Evolutionary conservation across 2,888 invertebrate genomes (phyloP), one percentile per base, ranked within the genome.

Genomic region (Formica aserva): DNA sequence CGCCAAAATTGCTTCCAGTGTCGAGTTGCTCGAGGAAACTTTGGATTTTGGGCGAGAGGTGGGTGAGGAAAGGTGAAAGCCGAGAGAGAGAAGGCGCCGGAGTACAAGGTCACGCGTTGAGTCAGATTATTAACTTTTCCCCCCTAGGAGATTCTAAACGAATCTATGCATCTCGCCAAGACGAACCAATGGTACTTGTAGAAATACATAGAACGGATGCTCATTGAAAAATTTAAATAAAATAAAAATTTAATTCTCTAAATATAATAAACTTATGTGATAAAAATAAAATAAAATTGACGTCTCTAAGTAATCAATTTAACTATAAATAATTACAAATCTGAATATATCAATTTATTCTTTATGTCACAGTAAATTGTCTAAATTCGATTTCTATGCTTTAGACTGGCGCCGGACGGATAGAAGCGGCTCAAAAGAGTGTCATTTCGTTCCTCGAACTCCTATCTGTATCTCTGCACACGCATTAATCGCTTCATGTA

Each of bases 21-120:
- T 92, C 90, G 93, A 92, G 94, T 93, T 93, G 91, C 92, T 91
- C 78, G 78, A 92, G 92, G 92, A 93, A 94, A 94, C 94, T 94
- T 94, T 91, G 92, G 93, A 91, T 93, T 93, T 94, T 93, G 92
- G 92, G 90, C 91, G 90, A 88, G 90, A 86, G 87, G 85, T 86
- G 78, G 86, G 85, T 78, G 89, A 89, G 89, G 83, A 90, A 89
- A 90, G 88, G 87, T 48, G 86, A 86, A 86, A 89, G 87, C 87
- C 74, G 83, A 82, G 84, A 57, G 71, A 82, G 72, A 82, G 83
- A 86, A 82, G 89, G 82, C 90, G 90, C 89, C 88, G 85, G 89
- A 92, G 93, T 93, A 93, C 94, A 94, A 94, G 94, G 94, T 94
- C 94, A 94, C 93, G 94, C 93, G 94, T 93, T 92, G 91, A 91